Evolutionary conservation across 2,888 invertebrate species (phyloP).

Genomic region (Pandemis cinnamomeana): DNA sequence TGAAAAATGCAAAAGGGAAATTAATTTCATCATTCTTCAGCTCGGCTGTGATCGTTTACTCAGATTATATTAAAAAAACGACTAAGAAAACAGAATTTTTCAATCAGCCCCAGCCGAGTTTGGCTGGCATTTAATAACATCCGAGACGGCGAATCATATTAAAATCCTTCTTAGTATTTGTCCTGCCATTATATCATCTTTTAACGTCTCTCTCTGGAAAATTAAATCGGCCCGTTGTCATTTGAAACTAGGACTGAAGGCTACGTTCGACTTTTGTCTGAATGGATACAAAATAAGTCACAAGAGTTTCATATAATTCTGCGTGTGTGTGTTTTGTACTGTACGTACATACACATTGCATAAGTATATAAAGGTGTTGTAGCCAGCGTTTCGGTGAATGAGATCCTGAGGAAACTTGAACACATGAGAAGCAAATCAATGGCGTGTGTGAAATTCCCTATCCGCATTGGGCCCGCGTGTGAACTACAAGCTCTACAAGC

Average conservation of each 20-base stretch:
- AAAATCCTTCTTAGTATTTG: slow-evolving; percentile 41
- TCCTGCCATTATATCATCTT: slow-evolving; percentile 26
- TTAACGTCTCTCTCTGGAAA: background rate
- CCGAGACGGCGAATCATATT: slow-evolving; percentile 36
- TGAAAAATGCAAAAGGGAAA: slow-evolving; percentile 40
- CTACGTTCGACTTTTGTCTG: background rate
- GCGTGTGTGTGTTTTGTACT: too few relatives aligned
- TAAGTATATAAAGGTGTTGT: too few relatives aligned
- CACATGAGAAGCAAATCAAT: background rate
- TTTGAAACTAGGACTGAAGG: background rate
- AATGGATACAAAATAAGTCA: too few relatives aligned
- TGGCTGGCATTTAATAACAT: slow-evolving; percentile 39
- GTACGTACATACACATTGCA: background rate
- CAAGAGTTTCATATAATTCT: too few relatives aligned
- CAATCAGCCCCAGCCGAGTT: slow-evolving; percentile 36
- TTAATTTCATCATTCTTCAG: slow-evolving; percentile 37
- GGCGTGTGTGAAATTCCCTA: too few relatives aligned
- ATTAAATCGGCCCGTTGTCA: background rate
- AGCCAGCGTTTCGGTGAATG: background rate
- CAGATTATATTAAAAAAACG: slow-evolving; percentile 38
- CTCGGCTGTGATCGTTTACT: slow-evolving; percentile 28
- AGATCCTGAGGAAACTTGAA: background rate
- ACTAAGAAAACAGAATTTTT: slow-evolving; percentile 40
- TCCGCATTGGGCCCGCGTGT: too few relatives aligned
- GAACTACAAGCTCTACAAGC: too few relatives aligned